Evolutionary conservation across 1,140 invertebrate genomes (phyloP).

Genomic region (Limonius californicus): DNA sequence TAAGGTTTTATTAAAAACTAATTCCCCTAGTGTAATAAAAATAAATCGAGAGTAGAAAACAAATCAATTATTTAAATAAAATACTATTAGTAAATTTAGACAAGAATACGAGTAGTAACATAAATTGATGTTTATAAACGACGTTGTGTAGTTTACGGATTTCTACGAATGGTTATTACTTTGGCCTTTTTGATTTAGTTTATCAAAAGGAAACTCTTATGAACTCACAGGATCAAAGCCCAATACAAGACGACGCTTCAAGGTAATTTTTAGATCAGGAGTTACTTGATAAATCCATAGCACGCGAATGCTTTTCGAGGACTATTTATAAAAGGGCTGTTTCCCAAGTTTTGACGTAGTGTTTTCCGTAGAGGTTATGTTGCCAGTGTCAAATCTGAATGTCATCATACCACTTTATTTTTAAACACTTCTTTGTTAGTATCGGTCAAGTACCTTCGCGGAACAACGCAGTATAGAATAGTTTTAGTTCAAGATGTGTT

Average conservation of each 20-base stretch:
- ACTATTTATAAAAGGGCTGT: conserved; percentile 10
- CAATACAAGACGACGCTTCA: conserved; percentile 44
- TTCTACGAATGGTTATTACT: neutral
- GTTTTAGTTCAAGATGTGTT: neutral
- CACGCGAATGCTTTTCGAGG: neutral
- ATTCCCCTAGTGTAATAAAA: conserved; percentile 1
- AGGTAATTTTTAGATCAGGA: conserved; percentile 34
- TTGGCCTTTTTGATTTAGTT: neutral
- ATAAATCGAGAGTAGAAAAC: conserved; percentile 9
- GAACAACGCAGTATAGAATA: neutral
- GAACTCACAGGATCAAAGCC: conserved; percentile 40
- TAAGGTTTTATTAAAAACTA: neutral
- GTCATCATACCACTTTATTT: conserved; percentile 32
- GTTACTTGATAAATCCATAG: neutral
- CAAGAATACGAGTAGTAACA: neutral
- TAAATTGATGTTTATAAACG: neutral
- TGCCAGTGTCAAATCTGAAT: conserved; percentile 38
- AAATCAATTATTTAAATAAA: conserved; percentile 13
- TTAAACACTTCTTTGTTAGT: conserved; percentile 23
- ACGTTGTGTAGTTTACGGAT: neutral
- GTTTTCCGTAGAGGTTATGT: conserved; percentile 23
- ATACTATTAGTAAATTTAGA: neutral
- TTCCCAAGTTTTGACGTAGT: neutral
- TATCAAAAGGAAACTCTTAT: conserved; percentile 28
- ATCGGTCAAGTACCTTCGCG: conserved; percentile 2